A percentile compares a stretch with the other conserved stretches of the same genome.
phyloP scores from a whole-genome alignment of 2,888 invertebrate species.

The Argynnis bischoffii region DNA sequence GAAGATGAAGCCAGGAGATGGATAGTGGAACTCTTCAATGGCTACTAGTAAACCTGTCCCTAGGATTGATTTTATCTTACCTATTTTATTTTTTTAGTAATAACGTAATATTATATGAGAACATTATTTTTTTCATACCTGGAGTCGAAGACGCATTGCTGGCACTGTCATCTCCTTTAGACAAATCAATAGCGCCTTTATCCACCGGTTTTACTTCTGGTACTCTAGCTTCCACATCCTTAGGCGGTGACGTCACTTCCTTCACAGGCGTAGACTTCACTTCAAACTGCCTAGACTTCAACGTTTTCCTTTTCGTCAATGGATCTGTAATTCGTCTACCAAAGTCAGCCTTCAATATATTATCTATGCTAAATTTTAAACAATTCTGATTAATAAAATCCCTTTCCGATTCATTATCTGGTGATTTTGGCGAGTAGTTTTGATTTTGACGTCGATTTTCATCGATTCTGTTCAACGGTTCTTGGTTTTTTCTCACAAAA shows the following conservation, averaged over 20 bases:
- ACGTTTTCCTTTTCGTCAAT: constrained; percentile 82
- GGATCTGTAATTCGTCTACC: constrained; percentile 88
- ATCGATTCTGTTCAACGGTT: constrained; percentile 54
- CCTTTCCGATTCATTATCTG: constrained; percentile 65
- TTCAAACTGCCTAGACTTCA: constrained; percentile 60
- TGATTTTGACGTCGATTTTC: constrained; percentile 61
- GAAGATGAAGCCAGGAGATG: no score
- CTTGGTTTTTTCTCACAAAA: constrained; percentile 54
- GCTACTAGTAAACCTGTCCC: no score
- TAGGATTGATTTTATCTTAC: no score
- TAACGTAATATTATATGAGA: no score
- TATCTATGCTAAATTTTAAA: constrained; percentile 92
- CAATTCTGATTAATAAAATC: constrained; percentile 81
- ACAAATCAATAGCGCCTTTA: constrained; percentile 73
- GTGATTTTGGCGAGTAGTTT: constrained; percentile 61
- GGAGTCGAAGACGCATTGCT: constrained; percentile 71
- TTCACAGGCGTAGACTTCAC: constrained; percentile 61
- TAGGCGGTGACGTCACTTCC: constrained; percentile 53
- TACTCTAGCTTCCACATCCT: constrained; percentile 65
- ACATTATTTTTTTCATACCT: constrained; percentile 53
- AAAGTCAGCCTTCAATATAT: constrained; percentile 93
- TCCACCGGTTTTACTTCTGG: constrained; percentile 69
- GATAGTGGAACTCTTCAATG: no score
- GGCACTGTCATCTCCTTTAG: constrained; percentile 72
- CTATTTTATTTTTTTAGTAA: no score